Percentiles rank a stretch among this genome's conserved stretches.
Evolutionary conservation across 2,113 vertebrate genomes (phyloP).

Genomic region (Saccopteryx bilineata): DNA sequence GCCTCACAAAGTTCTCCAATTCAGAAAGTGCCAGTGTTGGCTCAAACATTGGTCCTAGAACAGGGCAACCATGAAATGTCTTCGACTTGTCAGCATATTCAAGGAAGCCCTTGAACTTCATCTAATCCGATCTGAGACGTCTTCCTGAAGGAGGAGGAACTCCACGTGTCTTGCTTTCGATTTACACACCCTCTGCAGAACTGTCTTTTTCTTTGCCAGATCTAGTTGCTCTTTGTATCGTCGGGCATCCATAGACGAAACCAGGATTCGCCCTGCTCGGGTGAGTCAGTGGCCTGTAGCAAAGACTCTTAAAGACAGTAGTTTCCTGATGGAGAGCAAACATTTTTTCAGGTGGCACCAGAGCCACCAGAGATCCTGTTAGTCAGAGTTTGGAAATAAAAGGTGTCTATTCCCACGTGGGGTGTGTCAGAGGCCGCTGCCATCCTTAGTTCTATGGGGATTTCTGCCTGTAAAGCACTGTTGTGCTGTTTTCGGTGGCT

Average conservation of each 20-base stretch:
- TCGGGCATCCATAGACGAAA: not conserved
- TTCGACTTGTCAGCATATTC: not conserved
- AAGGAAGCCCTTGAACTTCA: not conserved
- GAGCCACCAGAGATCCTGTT: conserved; percentile 75
- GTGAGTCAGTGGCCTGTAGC: not conserved
- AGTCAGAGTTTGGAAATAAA: conserved; percentile 57
- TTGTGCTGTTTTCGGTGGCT: conserved; percentile 68
- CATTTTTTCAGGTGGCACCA: conserved; percentile 9
- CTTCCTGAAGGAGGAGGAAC: not conserved
- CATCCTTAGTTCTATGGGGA: conserved; percentile 39
- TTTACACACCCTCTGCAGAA: not conserved
- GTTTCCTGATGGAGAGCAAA: not conserved
- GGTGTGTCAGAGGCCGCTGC: conserved; percentile 61
- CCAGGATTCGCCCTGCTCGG: not conserved
- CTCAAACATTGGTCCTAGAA: not conserved
- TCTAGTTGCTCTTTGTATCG: not conserved
- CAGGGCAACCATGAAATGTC: not conserved
- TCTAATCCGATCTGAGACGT: not conserved
- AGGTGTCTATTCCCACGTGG: conserved; percentile 66
- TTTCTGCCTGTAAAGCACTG: conserved; percentile 45
- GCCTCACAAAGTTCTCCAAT: not conserved
- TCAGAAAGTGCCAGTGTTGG: too few species aligned
- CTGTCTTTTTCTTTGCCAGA: not conserved
- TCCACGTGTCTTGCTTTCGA: not conserved
- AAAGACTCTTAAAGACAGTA: not conserved